A percentile compares a stretch with the other conserved stretches of the same genome.
phyloP scores from a whole-genome alignment of 1,140 invertebrate genomes.

The Mycetomoellerius zeteki region DNA sequence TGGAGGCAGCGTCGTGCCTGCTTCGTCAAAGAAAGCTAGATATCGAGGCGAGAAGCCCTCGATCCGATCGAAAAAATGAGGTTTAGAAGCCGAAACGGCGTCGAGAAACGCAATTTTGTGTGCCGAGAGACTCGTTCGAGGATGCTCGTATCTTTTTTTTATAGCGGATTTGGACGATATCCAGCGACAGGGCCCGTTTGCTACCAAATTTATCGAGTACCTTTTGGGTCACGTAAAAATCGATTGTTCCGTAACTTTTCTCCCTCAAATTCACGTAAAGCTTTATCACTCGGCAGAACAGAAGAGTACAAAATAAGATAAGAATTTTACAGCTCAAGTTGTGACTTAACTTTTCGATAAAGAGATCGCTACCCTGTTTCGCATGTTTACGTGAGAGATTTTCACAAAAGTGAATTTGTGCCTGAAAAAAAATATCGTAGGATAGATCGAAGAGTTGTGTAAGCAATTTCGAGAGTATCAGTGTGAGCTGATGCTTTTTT shows the following conservation, averaged over 20 bases:
- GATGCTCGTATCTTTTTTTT: slow-evolving; percentile 31
- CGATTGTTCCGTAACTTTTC: slow-evolving; percentile 2
- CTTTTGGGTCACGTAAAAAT: slow-evolving; percentile 1
- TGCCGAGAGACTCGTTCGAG: slow-evolving; percentile 3
- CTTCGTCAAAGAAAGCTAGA: slow-evolving; percentile 23
- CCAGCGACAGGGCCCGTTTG: background rate
- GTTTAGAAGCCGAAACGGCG: slow-evolving; percentile 17
- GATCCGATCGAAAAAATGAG: slow-evolving; percentile 39
- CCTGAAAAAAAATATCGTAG: background rate
- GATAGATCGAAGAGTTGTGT: background rate
- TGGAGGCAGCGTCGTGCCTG: background rate
- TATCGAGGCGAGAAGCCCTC: slow-evolving; percentile 1
- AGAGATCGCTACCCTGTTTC: background rate
- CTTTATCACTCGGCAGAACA: background rate
- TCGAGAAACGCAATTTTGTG: slow-evolving; percentile 33
- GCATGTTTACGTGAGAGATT: slow-evolving; percentile 29
- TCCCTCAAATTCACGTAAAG: background rate
- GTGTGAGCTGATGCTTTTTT: slow-evolving; percentile 39
- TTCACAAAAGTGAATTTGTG: background rate
- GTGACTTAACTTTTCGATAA: background rate
- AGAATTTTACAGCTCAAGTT: background rate
- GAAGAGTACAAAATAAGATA: background rate
- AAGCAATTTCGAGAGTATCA: slow-evolving; percentile 40
- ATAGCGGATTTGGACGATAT: background rate
- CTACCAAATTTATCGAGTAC: slow-evolving; percentile 1